Conservation (phyloP, 2,797 vertebrate genomes). For the Allobates femoralis region DNA sequence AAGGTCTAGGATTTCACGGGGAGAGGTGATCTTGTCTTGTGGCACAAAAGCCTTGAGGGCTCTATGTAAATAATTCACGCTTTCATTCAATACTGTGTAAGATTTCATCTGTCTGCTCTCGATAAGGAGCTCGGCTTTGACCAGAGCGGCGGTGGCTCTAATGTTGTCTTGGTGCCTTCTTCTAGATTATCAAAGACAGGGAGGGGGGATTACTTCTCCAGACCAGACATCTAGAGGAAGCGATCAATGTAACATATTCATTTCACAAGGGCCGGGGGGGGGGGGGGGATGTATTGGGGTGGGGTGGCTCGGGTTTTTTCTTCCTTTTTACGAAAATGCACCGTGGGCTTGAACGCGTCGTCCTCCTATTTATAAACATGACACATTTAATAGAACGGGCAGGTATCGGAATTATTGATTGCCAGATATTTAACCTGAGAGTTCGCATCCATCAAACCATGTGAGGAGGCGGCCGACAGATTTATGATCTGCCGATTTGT, state of each 20-base stretch:
- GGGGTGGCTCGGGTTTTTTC: background rate
- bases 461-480: conserved; percentile 75
- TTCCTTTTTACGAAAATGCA: conserved; percentile 18
- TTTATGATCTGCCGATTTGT: conserved; percentile 76
- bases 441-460: conserved; percentile 76
- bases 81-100: conserved; percentile 67
- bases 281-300: background rate
- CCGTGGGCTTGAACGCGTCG: conserved; percentile 67
- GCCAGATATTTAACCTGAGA: conserved; percentile 79
- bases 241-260: conserved; percentile 27
- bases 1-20: conserved; percentile 74
- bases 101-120: conserved; percentile 63
- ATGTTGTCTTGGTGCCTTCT: conserved; percentile 55
- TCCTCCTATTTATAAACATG: conserved; percentile 76
- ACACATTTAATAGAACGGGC: conserved; percentile 75
- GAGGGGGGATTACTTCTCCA: conserved; percentile 36
- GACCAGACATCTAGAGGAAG: conserved; percentile 38
- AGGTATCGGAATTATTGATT: conserved; percentile 81
- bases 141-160: conserved; percentile 41
- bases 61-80: conserved; percentile 83
- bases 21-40: conserved; percentile 71
- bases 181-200: conserved; percentile 40
- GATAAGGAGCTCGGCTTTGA: conserved; percentile 54
- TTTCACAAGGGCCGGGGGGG: conserved; percentile 5
- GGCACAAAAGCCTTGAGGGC: conserved; percentile 73